Evolutionary conservation across 2,888 invertebrate genomes (phyloP).

Genomic region (Drosophila lutescens): DNA sequence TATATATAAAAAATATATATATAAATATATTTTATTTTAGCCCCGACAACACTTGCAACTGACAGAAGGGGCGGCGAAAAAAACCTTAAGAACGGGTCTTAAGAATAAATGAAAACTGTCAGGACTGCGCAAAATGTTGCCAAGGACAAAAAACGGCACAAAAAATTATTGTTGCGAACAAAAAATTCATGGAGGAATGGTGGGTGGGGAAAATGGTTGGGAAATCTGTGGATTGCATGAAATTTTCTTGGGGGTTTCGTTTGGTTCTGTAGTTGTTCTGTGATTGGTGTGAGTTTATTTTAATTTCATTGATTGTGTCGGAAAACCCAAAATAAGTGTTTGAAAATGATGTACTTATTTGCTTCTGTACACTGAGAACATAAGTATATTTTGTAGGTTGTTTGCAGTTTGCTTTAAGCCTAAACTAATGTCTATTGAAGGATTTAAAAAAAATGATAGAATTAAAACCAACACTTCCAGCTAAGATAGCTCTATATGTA

Average conservation of each 20-base stretch:
- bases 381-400: constrained; percentile 1
- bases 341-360: constrained; percentile 23
- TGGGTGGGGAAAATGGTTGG: constrained; percentile 24
- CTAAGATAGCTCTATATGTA: not conserved
- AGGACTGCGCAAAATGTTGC: constrained; percentile 58
- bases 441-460: constrained; percentile 38
- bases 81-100: constrained; percentile 46
- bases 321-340: constrained; percentile 29
- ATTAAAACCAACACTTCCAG: constrained; percentile 6
- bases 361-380: constrained; percentile 35
- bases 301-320: constrained; percentile 45
- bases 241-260: constrained; percentile 45
- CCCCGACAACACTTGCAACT: constrained; percentile 73
- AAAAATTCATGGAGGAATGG: constrained; percentile 23
- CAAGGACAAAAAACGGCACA: constrained; percentile 47
- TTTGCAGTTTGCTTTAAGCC: constrained; percentile 40
- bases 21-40: constrained; percentile 51
- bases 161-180: constrained; percentile 41
- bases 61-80: constrained; percentile 50
- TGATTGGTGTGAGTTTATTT: constrained; percentile 39
- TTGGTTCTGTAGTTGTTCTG: constrained; percentile 34
- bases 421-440: constrained; percentile 25
- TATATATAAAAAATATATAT: not conserved
- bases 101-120: constrained; percentile 64
- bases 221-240: constrained; percentile 61